A percentile compares a stretch with the other conserved stretches of the same genome.
phyloP scores from a whole-genome alignment of 2,113 vertebrate species.

The Syrrhaptes paradoxus region DNA sequence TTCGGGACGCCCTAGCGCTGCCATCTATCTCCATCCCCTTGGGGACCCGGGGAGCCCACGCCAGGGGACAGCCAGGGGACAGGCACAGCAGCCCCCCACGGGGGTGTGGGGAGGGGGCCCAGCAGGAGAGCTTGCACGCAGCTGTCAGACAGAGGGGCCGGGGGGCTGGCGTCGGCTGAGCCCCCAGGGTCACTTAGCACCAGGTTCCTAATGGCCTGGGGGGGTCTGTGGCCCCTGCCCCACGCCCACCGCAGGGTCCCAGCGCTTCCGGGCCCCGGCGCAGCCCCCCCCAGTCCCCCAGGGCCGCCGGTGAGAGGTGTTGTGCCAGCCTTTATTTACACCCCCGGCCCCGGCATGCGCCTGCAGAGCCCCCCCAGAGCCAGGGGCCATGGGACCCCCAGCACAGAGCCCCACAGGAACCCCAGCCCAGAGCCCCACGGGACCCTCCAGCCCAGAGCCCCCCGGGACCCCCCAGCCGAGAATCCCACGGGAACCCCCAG shows the following conservation, averaged over 20 bases:
- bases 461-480: too few species aligned
- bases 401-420: too few species aligned
- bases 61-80: not conserved
- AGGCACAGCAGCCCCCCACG: not conserved
- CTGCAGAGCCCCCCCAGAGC: too few species aligned
- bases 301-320: accelerated
- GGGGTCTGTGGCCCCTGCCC: not conserved
- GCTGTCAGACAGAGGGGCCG: not conserved
- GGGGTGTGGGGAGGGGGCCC: not conserved
- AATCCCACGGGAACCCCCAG: too few species aligned
- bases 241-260: not conserved
- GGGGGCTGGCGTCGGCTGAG: not conserved
- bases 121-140: constrained; percentile 16
- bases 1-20: too few species aligned
- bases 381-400: too few species aligned
- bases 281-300: not conserved
- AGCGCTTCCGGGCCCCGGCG: accelerated
- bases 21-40: accelerated
- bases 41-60: accelerated
- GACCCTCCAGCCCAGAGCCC: too few species aligned
- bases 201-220: not conserved
- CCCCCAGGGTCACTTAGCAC: constrained; percentile 56
- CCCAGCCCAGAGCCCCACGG: too few species aligned
- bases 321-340: not conserved
- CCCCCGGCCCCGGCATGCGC: not conserved